A percentile compares a stretch with the other conserved stretches of the same genome.
Evolutionary conservation across 1,140 invertebrate genomes (phyloP).

Genomic region (Tetranychus cinnabarinus): DNA sequence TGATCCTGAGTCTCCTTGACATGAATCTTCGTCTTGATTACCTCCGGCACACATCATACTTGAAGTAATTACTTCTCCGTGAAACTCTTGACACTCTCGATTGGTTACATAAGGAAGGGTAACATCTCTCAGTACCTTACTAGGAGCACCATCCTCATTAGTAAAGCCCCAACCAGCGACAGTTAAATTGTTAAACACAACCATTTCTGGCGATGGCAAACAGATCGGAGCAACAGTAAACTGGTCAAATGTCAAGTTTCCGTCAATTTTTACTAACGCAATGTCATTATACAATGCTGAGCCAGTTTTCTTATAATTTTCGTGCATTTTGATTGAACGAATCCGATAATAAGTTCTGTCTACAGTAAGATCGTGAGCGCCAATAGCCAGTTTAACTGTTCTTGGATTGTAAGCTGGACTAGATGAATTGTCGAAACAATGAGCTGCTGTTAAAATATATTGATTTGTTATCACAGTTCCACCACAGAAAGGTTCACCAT

Average conservation of each 20-base stretch:
- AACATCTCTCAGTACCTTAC: neutral
- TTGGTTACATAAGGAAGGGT: neutral
- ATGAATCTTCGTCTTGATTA: neutral
- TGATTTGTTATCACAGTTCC: neutral
- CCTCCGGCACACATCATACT: slow-evolving; percentile 3
- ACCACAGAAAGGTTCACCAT: neutral
- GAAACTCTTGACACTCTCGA: neutral
- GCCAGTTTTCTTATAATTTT: neutral
- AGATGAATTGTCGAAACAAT: neutral
- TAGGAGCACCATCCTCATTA: neutral
- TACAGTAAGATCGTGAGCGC: neutral
- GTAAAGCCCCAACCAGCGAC: slow-evolving; percentile 1
- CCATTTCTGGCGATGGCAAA: neutral
- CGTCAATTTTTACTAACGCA: neutral
- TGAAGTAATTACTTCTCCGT: neutral
- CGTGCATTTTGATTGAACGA: neutral
- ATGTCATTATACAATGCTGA: slow-evolving; percentile 1
- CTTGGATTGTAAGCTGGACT: neutral
- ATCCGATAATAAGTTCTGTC: neutral
- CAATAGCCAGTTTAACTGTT: neutral
- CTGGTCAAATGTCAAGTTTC: neutral
- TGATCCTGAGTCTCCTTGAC: slow-evolving; percentile 7
- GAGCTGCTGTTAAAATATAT: neutral
- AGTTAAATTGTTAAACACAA: neutral
- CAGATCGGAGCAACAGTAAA: neutral